Conservation (phyloP, 2,888 invertebrate genomes). For the Xiphydria camelus region DNA sequence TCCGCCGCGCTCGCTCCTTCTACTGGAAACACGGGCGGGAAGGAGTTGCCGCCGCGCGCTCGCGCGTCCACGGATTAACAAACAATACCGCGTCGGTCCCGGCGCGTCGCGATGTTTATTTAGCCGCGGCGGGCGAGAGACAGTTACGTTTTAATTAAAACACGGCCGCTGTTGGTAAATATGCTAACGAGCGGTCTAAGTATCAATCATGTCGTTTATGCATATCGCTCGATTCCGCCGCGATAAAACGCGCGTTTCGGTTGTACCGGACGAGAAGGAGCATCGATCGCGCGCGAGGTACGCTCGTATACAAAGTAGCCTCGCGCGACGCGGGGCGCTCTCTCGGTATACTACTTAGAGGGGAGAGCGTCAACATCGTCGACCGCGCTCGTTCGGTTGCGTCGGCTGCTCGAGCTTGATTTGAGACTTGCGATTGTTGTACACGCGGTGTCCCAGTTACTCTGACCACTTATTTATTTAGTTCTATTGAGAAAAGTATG, state of each 20-base stretch:
- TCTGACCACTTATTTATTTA: too few relatives aligned
- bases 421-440: too few relatives aligned
- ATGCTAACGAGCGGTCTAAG: slow-evolving; percentile 37
- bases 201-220: slow-evolving; percentile 45
- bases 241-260: neutral
- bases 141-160: slow-evolving; percentile 45
- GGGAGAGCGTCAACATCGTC: too few relatives aligned
- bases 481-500: too few relatives aligned
- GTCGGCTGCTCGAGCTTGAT: too few relatives aligned
- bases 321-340: too few relatives aligned
- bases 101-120: slow-evolving; percentile 11
- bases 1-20: slow-evolving; percentile 8
- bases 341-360: too few relatives aligned
- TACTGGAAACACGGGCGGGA: neutral
- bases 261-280: neutral
- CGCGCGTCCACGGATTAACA: slow-evolving; percentile 3
- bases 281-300: too few relatives aligned
- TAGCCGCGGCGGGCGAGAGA: slow-evolving; percentile 6
- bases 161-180: slow-evolving; percentile 35
- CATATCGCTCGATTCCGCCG: slow-evolving; percentile 18
- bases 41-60: too few relatives aligned
- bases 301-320: too few relatives aligned
- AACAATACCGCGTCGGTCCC: slow-evolving; percentile 18
- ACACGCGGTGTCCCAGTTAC: too few relatives aligned
- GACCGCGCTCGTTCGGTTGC: too few relatives aligned